Conservation (phyloP, 2,797 vertebrate species). For the Graptemys geographica region DNA sequence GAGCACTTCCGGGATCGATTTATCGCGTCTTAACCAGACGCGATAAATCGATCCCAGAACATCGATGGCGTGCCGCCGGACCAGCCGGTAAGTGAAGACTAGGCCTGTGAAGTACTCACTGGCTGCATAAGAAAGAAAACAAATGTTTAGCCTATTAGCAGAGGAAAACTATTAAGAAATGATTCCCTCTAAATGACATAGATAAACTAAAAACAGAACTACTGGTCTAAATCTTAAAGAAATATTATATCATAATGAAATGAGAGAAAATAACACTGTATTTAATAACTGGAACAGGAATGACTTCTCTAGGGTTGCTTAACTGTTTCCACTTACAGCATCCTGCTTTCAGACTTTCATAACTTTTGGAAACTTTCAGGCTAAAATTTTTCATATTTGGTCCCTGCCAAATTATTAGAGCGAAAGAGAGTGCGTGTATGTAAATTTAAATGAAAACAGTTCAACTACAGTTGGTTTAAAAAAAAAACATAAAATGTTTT, state of each 20-base stretch:
- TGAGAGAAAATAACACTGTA: background rate
- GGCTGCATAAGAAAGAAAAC: background rate
- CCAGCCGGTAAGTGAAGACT: too few relatives aligned
- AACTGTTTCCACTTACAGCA: background rate
- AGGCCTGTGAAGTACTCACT: too few relatives aligned
- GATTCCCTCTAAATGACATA: fast-evolving
- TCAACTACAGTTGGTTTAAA: background rate
- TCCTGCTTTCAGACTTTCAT: background rate
- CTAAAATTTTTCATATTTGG: background rate
- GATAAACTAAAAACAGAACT: background rate
- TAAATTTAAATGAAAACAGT: background rate
- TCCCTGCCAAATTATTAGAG: fast-evolving
- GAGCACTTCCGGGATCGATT: too few relatives aligned
- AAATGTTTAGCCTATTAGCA: background rate
- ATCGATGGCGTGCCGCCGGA: too few relatives aligned
- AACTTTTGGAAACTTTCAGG: background rate
- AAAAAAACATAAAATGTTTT: background rate
- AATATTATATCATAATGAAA: background rate
- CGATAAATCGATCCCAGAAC: too few relatives aligned
- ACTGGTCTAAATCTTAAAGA: background rate
- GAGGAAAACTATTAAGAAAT: background rate
- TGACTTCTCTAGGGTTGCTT: background rate
- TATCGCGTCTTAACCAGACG: too few relatives aligned
- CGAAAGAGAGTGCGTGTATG: background rate
- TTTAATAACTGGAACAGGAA: background rate